Percentiles rank a stretch among this genome's conserved stretches.
Conservation (phyloP, 2,888 invertebrate genomes). For the Thereva nobilitata region DNA sequence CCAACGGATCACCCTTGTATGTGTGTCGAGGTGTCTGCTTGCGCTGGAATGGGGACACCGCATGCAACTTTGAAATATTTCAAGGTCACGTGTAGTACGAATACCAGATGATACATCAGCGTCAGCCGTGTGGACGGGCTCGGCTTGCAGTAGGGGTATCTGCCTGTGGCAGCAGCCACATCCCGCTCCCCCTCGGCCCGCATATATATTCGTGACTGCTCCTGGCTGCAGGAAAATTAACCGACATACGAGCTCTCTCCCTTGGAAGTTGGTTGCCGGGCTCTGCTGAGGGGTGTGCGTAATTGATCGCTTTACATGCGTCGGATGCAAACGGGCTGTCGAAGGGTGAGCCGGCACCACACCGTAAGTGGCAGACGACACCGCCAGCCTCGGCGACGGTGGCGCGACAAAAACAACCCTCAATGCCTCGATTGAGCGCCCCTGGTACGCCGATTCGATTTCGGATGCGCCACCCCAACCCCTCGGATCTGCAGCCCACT, state of each 20-base stretch:
- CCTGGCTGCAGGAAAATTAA: conserved; percentile 6
- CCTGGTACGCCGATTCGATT: conserved; percentile 1
- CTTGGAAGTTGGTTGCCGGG: conserved; percentile 6
- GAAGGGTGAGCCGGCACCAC: neutral
- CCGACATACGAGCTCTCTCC: conserved; percentile 1
- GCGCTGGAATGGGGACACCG: conserved; percentile 24
- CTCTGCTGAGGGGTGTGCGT: conserved; percentile 24
- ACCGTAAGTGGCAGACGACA: conserved; percentile 13
- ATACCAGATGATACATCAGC: conserved; percentile 27
- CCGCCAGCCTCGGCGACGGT: conserved; percentile 9
- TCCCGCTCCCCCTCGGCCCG: conserved; percentile 6
- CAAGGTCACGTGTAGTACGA: conserved; percentile 34
- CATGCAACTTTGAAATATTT: conserved; percentile 36
- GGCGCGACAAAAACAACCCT: conserved; percentile 11
- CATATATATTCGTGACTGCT: conserved; percentile 8
- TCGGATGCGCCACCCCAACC: conserved; percentile 8
- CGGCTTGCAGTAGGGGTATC: conserved; percentile 4
- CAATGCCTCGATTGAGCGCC: neutral
- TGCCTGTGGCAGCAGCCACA: neutral
- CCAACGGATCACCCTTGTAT: neutral
- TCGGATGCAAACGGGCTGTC: conserved; percentile 20
- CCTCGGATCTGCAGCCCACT: neutral
- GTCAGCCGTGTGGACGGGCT: neutral
- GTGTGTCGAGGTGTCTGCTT: conserved; percentile 20
- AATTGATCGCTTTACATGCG: conserved; percentile 30